A percentile compares a stretch with the other conserved stretches of the same genome.
phyloP scores from a whole-genome alignment of 2,113 vertebrate species.

The Capra hircus region DNA sequence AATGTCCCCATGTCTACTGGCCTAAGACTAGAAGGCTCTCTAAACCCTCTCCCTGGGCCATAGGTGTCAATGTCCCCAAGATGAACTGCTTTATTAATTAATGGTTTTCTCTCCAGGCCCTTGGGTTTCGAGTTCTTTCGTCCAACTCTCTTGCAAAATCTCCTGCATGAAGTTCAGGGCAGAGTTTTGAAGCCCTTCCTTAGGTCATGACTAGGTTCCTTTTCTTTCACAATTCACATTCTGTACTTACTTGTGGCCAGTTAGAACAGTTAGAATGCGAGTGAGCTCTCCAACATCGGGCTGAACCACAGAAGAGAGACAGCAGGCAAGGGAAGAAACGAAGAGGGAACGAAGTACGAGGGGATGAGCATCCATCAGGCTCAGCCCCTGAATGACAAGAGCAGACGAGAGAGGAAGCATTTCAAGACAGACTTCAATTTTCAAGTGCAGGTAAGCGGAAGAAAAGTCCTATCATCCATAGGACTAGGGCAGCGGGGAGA shows the following conservation, averaged over 20 bases:
- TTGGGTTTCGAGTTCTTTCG: not conserved
- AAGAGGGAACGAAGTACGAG: accelerated
- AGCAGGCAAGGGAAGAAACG: not conserved
- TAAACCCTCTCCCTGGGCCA: not conserved
- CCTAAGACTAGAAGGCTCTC: not conserved
- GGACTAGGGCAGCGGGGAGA: not conserved
- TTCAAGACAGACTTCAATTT: not conserved
- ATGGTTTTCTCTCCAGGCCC: not conserved
- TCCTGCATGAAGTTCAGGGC: not conserved
- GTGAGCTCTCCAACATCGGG: not conserved
- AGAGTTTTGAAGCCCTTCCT: not conserved
- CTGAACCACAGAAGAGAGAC: not conserved
- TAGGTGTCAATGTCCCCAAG: not conserved
- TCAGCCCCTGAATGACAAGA: not conserved
- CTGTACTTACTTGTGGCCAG: not conserved
- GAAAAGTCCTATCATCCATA: not conserved
- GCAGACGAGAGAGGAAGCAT: not conserved
- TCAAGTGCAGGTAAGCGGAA: not conserved
- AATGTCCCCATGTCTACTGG: not conserved
- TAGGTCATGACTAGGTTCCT: not conserved
- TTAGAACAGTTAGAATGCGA: not conserved
- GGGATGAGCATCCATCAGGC: not conserved
- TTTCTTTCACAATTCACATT: not conserved
- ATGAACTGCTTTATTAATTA: not conserved
- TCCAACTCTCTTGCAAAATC: not conserved